Conservation (phyloP, 2,888 invertebrate genomes). For the Tromatobia lineatoria region DNA sequence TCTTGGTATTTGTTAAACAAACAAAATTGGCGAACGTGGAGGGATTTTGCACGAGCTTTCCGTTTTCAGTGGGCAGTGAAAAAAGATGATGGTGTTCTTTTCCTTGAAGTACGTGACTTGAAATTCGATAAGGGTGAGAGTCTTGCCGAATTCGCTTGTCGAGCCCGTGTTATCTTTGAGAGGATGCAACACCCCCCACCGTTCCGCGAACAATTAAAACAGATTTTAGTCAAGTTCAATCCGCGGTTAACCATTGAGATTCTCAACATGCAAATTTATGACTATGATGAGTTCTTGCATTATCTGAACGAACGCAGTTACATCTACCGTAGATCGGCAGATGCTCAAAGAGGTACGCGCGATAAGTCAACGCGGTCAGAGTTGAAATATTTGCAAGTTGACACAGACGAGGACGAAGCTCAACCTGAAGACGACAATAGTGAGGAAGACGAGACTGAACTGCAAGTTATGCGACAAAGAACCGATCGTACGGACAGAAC, state of each 20-base stretch:
- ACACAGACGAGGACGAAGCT: neutral
- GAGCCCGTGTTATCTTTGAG: constrained; percentile 57
- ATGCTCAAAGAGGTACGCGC: constrained; percentile 28
- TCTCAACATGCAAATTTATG: constrained; percentile 5
- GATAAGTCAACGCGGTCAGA: constrained; percentile 15
- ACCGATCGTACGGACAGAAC: too few species aligned
- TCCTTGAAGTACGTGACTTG: constrained; percentile 47
- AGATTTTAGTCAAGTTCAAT: constrained; percentile 60
- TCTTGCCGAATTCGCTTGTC: constrained; percentile 60
- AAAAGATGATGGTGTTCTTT: constrained; percentile 46
- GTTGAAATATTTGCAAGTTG: constrained; percentile 9
- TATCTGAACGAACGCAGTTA: constrained; percentile 54
- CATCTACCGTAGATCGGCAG: constrained; percentile 25
- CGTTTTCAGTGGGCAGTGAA: constrained; percentile 57
- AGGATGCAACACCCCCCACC: constrained; percentile 54
- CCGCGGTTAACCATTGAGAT: constrained; percentile 56
- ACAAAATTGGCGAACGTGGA: neutral
- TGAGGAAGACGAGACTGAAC: constrained; percentile 16
- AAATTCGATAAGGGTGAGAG: constrained; percentile 55
- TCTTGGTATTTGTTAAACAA: too few species aligned
- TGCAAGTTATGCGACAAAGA: constrained; percentile 16
- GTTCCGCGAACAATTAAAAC: constrained; percentile 55
- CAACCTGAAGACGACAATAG: neutral
- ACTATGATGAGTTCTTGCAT: too few species aligned
- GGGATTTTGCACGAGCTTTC: constrained; percentile 50